Evolutionary conservation across 2,797 vertebrate genomes (phyloP).

Genomic region (Phalanger gymnotis): DNA sequence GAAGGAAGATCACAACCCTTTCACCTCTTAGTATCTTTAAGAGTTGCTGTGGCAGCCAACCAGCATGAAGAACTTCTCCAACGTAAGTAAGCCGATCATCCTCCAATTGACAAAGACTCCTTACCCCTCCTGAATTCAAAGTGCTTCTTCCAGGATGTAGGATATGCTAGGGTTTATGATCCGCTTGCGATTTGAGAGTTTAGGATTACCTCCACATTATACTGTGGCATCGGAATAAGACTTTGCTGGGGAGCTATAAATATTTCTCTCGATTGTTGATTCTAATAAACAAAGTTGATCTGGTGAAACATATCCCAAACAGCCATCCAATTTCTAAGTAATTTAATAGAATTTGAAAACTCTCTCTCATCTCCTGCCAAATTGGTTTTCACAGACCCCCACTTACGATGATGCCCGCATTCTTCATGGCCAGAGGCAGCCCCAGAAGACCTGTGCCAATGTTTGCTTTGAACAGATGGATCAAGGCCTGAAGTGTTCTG

Average conservation of each 20-base stretch:
- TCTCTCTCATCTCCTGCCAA: neutral
- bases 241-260: neutral
- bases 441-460: conserved; percentile 90
- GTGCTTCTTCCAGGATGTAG: neutral
- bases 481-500: conserved; percentile 89
- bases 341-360: neutral
- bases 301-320: neutral
- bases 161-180: neutral
- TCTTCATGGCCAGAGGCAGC: conserved; percentile 90
- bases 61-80: neutral
- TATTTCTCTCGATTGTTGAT: neutral
- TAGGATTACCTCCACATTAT: neutral
- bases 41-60: neutral
- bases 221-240: neutral
- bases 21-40: neutral
- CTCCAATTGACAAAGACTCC: neutral
- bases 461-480: conserved; percentile 91
- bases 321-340: neutral
- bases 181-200: neutral
- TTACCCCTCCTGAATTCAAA: neutral
- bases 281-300: neutral
- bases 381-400: neutral
- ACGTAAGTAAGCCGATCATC: neutral
- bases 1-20: neutral
- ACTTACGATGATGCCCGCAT: conserved; percentile 90